Percentiles rank a stretch among this genome's conserved stretches.
Conservation (phyloP, 2,888 invertebrate genomes). For the Volucella inanis region DNA sequence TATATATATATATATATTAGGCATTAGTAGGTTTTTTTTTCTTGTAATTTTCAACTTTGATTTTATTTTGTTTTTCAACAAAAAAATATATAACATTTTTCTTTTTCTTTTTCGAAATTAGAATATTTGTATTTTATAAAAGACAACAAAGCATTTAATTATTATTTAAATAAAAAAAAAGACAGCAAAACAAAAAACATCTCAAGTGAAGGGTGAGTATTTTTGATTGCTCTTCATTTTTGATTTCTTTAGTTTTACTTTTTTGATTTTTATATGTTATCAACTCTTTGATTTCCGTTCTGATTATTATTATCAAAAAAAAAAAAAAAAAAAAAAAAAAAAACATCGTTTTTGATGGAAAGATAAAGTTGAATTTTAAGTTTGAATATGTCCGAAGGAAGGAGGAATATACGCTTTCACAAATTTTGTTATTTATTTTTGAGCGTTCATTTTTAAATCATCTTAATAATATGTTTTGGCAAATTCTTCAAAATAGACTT, state of each 20-base stretch:
- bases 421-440: no score
- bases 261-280: slow-evolving; percentile 48
- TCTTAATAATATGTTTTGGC: no score
- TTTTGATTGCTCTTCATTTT: not conserved
- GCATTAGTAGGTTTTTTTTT: slow-evolving; percentile 20
- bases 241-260: not conserved
- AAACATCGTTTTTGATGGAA: slow-evolving; percentile 13
- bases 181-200: not conserved
- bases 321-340: not conserved
- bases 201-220: slow-evolving; percentile 34
- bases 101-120: not conserved
- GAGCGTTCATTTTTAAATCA: no score
- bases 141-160: slow-evolving; percentile 55
- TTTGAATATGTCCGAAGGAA: no score
- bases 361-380: not conserved
- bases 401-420: no score
- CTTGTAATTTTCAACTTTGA: slow-evolving; percentile 6
- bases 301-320: not conserved
- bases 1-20: slow-evolving; percentile 5
- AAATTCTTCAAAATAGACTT: no score
- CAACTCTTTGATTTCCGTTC: slow-evolving; percentile 5
- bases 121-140: slow-evolving; percentile 17
- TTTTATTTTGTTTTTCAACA: slow-evolving; percentile 3
- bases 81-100: not conserved
- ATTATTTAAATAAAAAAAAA: not conserved